phyloP scores from a whole-genome alignment of 2,888 invertebrate species.

The Lycophotia porphyrea region DNA sequence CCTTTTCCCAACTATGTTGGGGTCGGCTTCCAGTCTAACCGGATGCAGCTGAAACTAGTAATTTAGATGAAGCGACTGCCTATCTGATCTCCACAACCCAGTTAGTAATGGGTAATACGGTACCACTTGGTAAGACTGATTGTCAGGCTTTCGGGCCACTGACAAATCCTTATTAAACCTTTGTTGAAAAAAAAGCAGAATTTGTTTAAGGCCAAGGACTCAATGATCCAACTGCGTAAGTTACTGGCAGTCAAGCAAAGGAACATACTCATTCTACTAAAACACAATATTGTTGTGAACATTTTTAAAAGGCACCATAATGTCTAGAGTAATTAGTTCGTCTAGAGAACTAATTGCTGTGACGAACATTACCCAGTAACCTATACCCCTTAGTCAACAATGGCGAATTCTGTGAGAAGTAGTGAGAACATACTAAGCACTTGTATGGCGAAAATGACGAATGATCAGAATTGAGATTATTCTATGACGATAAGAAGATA shows the following conservation, averaged over 20 bases:
- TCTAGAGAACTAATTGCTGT: constrained; percentile 40
- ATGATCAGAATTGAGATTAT: background rate
- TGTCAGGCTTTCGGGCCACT: too few species aligned
- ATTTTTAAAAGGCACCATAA: background rate
- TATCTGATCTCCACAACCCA: too few species aligned
- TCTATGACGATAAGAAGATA: background rate
- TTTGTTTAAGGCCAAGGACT: background rate
- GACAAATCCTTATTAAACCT: background rate
- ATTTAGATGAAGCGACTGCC: too few species aligned
- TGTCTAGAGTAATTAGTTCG: constrained; percentile 18
- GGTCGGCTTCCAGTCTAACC: background rate
- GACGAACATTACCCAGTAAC: constrained; percentile 32
- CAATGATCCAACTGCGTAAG: background rate
- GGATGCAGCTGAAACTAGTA: too few species aligned
- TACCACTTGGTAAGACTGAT: too few species aligned
- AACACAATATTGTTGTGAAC: background rate
- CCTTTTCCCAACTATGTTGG: background rate
- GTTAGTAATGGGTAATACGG: too few species aligned
- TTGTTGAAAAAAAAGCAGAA: background rate
- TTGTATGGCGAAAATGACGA: background rate
- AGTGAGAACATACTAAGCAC: constrained; percentile 9
- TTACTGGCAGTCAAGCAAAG: background rate
- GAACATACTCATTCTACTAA: background rate
- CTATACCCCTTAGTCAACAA: constrained; percentile 40
- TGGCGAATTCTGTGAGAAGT: constrained; percentile 12